Evolutionary conservation across 1,140 invertebrate species (phyloP).

Genomic region (Chrysomallon squamiferum): DNA sequence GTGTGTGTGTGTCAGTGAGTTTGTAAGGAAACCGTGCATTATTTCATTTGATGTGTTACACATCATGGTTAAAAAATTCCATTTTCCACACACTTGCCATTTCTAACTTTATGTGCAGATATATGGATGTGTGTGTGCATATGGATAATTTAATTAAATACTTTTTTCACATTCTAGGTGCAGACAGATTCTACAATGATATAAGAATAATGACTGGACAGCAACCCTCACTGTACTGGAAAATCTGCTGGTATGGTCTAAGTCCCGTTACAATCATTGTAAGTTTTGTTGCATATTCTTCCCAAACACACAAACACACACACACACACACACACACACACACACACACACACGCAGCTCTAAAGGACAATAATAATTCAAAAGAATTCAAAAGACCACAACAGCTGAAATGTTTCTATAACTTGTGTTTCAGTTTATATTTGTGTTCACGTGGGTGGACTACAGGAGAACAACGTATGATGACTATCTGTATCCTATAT

Average conservation of each 20-base stretch:
- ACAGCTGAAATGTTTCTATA: neutral
- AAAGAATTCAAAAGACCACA: too few species aligned
- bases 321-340: neutral
- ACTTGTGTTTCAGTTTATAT: conserved; percentile 72
- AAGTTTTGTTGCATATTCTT: conserved; percentile 30
- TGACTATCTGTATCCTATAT: conserved; percentile 76
- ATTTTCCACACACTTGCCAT: too few species aligned
- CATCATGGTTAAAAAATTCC: too few species aligned
- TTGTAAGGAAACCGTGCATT: too few species aligned
- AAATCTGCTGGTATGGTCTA: conserved; percentile 47
- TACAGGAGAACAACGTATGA: conserved; percentile 66
- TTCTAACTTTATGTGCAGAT: too few species aligned
- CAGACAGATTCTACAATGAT: conserved; percentile 43
- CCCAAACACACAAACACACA: neutral
- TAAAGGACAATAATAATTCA: neutral
- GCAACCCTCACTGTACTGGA: conserved; percentile 41
- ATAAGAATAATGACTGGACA: conserved; percentile 48
- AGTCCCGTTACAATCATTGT: conserved; percentile 46
- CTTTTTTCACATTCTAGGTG: too few species aligned
- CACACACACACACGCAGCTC: neutral
- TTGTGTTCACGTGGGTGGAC: conserved; percentile 84
- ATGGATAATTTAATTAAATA: too few species aligned
- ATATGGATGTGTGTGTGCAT: too few species aligned
- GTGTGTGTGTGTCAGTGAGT: too few species aligned
- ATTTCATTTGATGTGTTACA: too few species aligned